Base-by-base conservation (phyloP, 1,140 invertebrate genomes). In the Drosophila santomea region DNA sequence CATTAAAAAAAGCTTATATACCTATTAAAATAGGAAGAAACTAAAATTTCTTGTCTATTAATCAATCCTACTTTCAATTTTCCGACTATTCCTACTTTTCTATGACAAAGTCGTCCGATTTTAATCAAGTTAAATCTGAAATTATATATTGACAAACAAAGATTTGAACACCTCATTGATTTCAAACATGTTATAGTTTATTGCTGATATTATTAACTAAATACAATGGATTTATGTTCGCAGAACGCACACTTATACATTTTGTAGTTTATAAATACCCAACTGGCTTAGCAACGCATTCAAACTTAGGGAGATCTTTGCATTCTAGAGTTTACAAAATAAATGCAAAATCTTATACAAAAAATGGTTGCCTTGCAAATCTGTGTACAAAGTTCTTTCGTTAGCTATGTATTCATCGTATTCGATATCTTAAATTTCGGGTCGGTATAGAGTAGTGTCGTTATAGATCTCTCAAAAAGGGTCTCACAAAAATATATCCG, bases 131-230 rank as follows among this genome's bases (percentile, higher is more conserved):
- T 2, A 32, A 32, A 32, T 8, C 28, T 32, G 1, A 32, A 32
- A 10, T 32, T 2, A 32, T 32, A 32, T 32, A 32, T 32, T 32
- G 1, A 8, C 28, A 32, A 2, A 17, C 3, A 55, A 23, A 47
- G 10, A 14, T 28, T 12, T 11, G 14, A 2, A 6, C 15, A 8
- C 12, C 5, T 6, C 23, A 25, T 67, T 60, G 23, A 38, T 75
- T 85, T 64, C 43, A 84, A 84, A 84, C 81, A 84, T 68, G 59
- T 84, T 80, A 85, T 73, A 77, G 43, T 84, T 84, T 84, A 84
- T 84, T 84, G 77, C 73, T 84, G 81, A 80, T 78, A 78, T 78
- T 78, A 47, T 85, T 77, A 86, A 86, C 78, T 85, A 63, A 85
- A 80, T 84, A 85, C 77, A 80, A 80, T 67, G 74, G 69, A 78